phyloP scores from a whole-genome alignment of 2,113 vertebrate genomes.

The Syngnathus typhle region DNA sequence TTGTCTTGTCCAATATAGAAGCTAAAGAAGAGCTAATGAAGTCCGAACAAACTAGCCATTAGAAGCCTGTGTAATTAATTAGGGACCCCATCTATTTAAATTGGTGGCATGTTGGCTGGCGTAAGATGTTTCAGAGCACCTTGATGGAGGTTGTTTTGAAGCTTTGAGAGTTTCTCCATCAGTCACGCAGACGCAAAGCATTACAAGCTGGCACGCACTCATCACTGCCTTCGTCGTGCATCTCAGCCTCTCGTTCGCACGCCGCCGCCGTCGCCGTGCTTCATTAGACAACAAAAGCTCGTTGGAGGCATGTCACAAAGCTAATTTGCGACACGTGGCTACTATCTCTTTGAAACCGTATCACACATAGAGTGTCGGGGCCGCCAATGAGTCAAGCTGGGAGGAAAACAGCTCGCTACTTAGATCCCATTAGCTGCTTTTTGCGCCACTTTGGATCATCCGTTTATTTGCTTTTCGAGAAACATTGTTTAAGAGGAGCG shows the following conservation, averaged over 20 bases:
- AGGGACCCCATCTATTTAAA: background rate
- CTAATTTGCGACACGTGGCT: conserved; percentile 61
- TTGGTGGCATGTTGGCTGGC: background rate
- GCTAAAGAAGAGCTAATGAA: background rate
- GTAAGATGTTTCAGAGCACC: background rate
- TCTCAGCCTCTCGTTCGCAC: conserved; percentile 54
- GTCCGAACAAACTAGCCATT: background rate
- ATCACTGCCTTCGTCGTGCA: conserved; percentile 44
- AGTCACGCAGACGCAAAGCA: background rate
- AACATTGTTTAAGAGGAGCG: conserved; percentile 22
- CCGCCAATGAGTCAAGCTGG: conserved; percentile 33
- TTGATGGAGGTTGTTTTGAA: background rate
- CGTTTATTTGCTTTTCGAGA: conserved; percentile 28
- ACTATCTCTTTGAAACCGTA: conserved; percentile 58
- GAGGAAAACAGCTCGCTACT: conserved; percentile 48
- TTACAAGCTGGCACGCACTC: conserved; percentile 26
- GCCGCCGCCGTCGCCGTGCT: conserved; percentile 37
- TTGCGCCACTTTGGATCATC: conserved; percentile 27
- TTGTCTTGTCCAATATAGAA: background rate
- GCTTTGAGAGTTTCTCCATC: background rate
- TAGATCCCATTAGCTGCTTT: conserved; percentile 52
- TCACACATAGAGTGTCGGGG: conserved; percentile 50
- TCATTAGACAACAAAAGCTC: conserved; percentile 61
- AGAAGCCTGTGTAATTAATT: background rate
- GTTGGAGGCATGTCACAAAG: conserved; percentile 58